Evolutionary conservation across 2,113 vertebrate genomes (phyloP).

Genomic region (Dipodomys spectabilis): DNA sequence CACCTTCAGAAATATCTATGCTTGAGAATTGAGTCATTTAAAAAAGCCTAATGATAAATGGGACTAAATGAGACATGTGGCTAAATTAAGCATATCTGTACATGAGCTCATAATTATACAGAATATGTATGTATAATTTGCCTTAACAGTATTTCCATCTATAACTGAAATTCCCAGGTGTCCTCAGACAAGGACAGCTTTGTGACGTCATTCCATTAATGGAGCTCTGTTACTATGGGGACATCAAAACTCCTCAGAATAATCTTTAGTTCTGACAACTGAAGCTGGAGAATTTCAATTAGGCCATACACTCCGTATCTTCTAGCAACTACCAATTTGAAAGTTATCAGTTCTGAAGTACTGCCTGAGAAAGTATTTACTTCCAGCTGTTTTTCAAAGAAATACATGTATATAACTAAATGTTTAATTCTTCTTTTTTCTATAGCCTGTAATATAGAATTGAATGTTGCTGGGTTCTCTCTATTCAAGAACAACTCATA

Average conservation of each 20-base stretch:
- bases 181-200: slow-evolving; percentile 64
- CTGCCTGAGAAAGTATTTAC: slow-evolving; percentile 14
- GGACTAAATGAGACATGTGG: slow-evolving; percentile 55
- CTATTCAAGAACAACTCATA: slow-evolving; percentile 18
- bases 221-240: slow-evolving; percentile 73
- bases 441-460: background rate
- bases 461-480: background rate
- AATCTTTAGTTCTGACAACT: slow-evolving; percentile 69
- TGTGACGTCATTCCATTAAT: slow-evolving; percentile 73
- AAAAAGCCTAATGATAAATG: slow-evolving; percentile 80
- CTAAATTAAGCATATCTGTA: slow-evolving; percentile 67
- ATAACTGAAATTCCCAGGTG: slow-evolving; percentile 68
- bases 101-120: slow-evolving; percentile 59
- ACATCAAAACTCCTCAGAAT: slow-evolving; percentile 70
- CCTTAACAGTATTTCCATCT: slow-evolving; percentile 56
- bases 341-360: slow-evolving; percentile 46
- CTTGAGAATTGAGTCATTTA: slow-evolving; percentile 73
- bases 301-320: slow-evolving; percentile 38
- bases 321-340: slow-evolving; percentile 45
- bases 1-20: slow-evolving; percentile 40
- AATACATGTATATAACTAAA: background rate
- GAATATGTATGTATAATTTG: slow-evolving; percentile 59
- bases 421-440: background rate
- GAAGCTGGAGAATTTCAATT: slow-evolving; percentile 67
- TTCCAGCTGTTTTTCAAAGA: slow-evolving; percentile 23